These are phyloP conservation scores for Bovichtus diacanthus DNA, from an alignment of 2,797 vertebrate genomes.

Conservation along the genomic window DNA sequence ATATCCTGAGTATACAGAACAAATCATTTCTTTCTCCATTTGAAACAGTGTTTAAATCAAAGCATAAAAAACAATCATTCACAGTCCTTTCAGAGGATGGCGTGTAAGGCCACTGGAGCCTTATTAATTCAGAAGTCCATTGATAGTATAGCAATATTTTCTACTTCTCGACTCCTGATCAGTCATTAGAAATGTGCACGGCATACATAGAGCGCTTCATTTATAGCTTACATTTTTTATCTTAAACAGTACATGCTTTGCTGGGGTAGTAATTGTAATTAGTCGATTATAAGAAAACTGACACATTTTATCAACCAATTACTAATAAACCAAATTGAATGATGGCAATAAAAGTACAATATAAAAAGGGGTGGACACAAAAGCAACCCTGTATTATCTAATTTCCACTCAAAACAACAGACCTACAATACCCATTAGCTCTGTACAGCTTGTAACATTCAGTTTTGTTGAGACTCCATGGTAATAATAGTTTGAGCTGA, in stretches of 20 bases:
- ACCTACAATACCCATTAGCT: neutral
- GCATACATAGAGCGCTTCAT: constrained; percentile 41
- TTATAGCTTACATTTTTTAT: constrained; percentile 48
- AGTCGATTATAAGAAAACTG: neutral
- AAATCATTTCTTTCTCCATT: constrained; percentile 89
- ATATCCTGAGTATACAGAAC: constrained; percentile 96
- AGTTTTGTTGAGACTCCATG: neutral
- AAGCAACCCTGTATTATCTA: neutral
- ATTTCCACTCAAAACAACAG: constrained; percentile 9
- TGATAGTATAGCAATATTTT: constrained; percentile 62
- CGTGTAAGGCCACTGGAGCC: constrained; percentile 79
- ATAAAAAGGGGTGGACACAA: constrained; percentile 33
- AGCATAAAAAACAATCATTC: constrained; percentile 90
- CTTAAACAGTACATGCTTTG: constrained; percentile 57
- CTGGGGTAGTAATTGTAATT: constrained; percentile 29
- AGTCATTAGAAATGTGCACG: constrained; percentile 43
- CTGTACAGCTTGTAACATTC: neutral
- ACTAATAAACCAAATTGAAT: constrained; percentile 19
- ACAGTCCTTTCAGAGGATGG: constrained; percentile 90
- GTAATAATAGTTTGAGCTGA: neutral
- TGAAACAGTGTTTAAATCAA: constrained; percentile 94
- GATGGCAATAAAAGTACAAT: constrained; percentile 4
- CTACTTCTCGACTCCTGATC: constrained; percentile 65
- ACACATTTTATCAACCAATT: constrained; percentile 1
- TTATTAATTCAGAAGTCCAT: constrained; percentile 64